A percentile compares a stretch with the other conserved stretches of the same genome.
Conservation (phyloP, 2,797 vertebrate species). For the Falco biarmicus region DNA sequence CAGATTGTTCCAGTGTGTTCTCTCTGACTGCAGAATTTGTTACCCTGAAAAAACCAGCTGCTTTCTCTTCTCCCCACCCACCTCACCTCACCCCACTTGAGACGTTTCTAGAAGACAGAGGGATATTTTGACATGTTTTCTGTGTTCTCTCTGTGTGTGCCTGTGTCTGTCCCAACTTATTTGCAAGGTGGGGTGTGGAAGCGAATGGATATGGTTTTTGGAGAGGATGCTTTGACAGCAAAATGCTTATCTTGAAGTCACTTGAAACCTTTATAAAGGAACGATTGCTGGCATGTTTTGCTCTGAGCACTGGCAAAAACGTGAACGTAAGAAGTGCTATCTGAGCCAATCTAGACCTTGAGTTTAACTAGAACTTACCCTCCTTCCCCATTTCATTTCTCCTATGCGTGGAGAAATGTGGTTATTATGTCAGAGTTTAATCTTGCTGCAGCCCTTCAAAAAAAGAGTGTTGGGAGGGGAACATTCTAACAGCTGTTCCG, state of each 20-base stretch:
- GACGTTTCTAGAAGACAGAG: neutral
- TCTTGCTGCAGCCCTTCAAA: neutral
- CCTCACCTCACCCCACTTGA: neutral
- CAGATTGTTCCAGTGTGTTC: neutral
- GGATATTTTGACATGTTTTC: neutral
- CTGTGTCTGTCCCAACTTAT: neutral
- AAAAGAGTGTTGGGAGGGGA: neutral
- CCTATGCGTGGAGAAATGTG: neutral
- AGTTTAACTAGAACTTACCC: neutral
- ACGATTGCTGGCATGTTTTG: neutral
- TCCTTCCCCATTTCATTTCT: neutral
- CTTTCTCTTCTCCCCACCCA: neutral
- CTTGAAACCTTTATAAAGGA: neutral
- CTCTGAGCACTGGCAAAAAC: neutral
- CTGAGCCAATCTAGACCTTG: neutral
- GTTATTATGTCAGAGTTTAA: neutral
- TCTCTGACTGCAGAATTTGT: neutral
- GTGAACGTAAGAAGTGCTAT: neutral
- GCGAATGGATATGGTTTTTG: neutral
- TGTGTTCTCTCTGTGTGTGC: neutral
- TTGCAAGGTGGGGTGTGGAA: neutral
- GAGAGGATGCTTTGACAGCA: neutral
- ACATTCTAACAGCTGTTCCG: neutral
- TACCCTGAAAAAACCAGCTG: neutral
- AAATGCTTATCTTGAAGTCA: neutral